Conservation (phyloP, 2,888 invertebrate species). For the Hirtodrosophila cameraria region DNA sequence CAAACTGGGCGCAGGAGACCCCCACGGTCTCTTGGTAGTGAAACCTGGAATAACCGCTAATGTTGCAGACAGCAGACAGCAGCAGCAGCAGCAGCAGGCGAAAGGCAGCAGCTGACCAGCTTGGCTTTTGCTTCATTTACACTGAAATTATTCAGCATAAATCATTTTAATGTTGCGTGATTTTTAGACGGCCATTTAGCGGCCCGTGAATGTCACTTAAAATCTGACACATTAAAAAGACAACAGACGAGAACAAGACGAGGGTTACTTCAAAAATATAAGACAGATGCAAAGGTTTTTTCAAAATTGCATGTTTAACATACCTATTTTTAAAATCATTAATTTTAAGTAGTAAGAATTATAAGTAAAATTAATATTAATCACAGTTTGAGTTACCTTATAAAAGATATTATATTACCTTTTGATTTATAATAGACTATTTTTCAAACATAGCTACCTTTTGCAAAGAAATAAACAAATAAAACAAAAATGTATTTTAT, state of each 20-base stretch:
- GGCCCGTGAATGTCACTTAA: conserved; percentile 74
- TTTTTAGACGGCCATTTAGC: conserved; percentile 75
- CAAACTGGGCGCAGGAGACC: conserved; percentile 15
- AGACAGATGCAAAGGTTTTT: too few species aligned
- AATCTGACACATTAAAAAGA: conserved; percentile 71
- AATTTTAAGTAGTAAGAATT: too few species aligned
- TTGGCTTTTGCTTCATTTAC: conserved; percentile 72
- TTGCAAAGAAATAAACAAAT: too few species aligned
- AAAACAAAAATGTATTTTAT: too few species aligned
- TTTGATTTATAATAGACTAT: too few species aligned
- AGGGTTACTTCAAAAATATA: conserved; percentile 41
- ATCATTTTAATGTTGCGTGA: conserved; percentile 78
- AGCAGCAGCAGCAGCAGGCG: conserved; percentile 6
- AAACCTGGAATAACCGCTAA: conserved; percentile 56
- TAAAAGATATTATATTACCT: too few species aligned
- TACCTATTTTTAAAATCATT: too few species aligned
- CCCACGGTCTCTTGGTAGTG: conserved; percentile 10
- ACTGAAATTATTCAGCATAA: conserved; percentile 76
- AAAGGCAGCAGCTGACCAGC: conserved; percentile 39
- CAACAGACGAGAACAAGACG: conserved; percentile 28
- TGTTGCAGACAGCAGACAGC: conserved; percentile 43
- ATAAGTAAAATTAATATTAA: too few species aligned
- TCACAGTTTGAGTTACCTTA: too few species aligned
- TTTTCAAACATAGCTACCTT: too few species aligned
- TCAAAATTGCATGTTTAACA: too few species aligned